A percentile compares a stretch with the other conserved stretches of the same genome.
Conservation (phyloP, 2,888 invertebrate genomes). For the Protonemura montana region DNA sequence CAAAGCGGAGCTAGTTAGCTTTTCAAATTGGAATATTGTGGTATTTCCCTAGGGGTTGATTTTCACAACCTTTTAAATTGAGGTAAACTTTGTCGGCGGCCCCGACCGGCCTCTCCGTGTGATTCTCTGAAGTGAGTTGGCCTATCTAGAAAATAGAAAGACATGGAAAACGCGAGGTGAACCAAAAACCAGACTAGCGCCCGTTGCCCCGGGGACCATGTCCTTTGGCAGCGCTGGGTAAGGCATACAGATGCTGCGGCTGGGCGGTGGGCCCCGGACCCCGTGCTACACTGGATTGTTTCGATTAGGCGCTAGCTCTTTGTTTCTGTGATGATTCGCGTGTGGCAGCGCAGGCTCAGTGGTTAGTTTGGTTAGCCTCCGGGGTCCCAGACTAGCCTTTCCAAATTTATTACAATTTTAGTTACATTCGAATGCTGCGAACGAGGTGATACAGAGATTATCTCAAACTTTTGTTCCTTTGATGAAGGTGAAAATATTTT, state of each 20-base stretch:
- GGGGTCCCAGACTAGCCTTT: no score
- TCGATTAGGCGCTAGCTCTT: background rate
- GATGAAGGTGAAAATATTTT: no score
- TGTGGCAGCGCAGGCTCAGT: background rate
- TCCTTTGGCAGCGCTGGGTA: background rate
- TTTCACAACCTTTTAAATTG: conserved; percentile 31
- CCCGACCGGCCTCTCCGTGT: background rate
- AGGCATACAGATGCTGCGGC: background rate
- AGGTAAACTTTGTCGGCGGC: background rate
- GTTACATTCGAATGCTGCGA: no score
- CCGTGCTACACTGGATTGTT: background rate
- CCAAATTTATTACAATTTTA: no score
- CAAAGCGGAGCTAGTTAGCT: conserved; percentile 28
- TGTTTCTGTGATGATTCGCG: background rate
- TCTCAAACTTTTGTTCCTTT: no score
- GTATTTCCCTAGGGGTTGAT: conserved; percentile 18
- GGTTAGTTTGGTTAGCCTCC: no score
- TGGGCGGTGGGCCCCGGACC: background rate
- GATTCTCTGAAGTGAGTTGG: background rate
- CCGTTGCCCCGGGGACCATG: background rate
- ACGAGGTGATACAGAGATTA: no score
- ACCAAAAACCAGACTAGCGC: background rate
- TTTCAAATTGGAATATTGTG: conserved; percentile 24
- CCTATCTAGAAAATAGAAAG: background rate
- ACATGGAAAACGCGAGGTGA: background rate